These are phyloP conservation scores for Pentalonia nigronervosa DNA, from an alignment of 1,140 invertebrate genomes.

Conservation along the genomic window DNA sequence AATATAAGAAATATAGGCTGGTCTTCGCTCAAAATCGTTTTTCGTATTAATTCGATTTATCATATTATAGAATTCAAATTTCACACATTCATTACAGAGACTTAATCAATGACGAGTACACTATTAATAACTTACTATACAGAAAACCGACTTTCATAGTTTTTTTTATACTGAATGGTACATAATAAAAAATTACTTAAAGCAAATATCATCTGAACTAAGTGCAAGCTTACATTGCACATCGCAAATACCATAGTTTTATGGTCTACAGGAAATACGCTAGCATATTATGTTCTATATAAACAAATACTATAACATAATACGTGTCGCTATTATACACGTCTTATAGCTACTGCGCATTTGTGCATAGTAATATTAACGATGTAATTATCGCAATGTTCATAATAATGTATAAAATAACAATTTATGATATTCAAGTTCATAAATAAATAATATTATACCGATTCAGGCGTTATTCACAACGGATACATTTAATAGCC, in stretches of 20 bases:
- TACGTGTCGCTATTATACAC: background rate
- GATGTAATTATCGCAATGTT: background rate
- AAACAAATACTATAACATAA: too few relatives aligned
- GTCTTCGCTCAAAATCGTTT: too few relatives aligned
- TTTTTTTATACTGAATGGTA: background rate
- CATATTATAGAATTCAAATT: too few relatives aligned
- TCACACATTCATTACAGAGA: too few relatives aligned
- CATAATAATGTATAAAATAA: background rate
- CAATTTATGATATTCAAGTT: background rate
- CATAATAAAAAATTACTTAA: background rate
- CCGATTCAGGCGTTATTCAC: background rate
- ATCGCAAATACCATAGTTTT: too few relatives aligned
- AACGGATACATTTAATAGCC: background rate
- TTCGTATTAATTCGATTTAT: too few relatives aligned
- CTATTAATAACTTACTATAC: too few relatives aligned
- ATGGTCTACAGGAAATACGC: too few relatives aligned
- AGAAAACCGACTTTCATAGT: background rate
- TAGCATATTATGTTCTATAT: too few relatives aligned
- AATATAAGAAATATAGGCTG: too few relatives aligned
- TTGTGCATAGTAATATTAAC: background rate
- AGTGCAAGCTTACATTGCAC: background rate
- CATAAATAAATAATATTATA: slow-evolving; percentile 19
- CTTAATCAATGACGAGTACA: too few relatives aligned
- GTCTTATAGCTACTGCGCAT: too few relatives aligned
- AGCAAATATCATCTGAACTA: background rate